These are phyloP conservation scores for Podocnemis expansa DNA, from an alignment of 2,113 vertebrate species.

Conservation along the genomic window DNA sequence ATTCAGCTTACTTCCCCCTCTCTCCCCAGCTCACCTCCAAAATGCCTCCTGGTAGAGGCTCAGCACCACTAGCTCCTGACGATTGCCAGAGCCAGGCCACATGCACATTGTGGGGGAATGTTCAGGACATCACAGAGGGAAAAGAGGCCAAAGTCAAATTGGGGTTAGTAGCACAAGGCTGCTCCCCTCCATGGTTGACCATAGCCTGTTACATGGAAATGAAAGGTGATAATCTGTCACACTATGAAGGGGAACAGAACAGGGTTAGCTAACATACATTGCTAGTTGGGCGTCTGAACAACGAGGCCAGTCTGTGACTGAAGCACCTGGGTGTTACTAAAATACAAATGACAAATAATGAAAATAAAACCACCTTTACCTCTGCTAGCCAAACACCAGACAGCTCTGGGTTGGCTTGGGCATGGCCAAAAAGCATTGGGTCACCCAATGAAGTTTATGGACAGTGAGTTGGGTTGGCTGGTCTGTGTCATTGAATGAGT, in stretches of 20 bases:
- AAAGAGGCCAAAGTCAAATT: neutral
- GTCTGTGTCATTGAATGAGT: neutral
- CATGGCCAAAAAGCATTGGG: accelerated
- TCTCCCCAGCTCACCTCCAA: neutral
- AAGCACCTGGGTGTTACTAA: neutral
- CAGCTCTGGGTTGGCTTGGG: neutral
- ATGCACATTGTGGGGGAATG: accelerated
- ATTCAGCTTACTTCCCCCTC: too few relatives aligned
- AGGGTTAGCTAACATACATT: neutral
- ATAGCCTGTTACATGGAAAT: neutral
- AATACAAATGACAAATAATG: neutral
- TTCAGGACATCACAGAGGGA: neutral
- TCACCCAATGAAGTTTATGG: neutral
- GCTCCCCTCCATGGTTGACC: neutral
- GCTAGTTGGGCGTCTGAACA: neutral
- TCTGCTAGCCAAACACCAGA: too few relatives aligned
- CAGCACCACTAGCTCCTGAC: neutral
- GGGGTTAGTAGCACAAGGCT: too few relatives aligned
- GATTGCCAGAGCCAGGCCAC: neutral
- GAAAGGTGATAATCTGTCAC: neutral
- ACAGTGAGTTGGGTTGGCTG: neutral
- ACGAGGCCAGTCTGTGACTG: neutral
- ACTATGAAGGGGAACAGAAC: neutral
- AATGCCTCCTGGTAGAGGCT: neutral
- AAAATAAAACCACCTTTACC: too few relatives aligned